A percentile compares a stretch with the other conserved stretches of the same genome.
These are phyloP conservation scores for Pangasius larnaudii DNA, from an alignment of 2,797 vertebrate genomes.

Conservation along the genomic window DNA sequence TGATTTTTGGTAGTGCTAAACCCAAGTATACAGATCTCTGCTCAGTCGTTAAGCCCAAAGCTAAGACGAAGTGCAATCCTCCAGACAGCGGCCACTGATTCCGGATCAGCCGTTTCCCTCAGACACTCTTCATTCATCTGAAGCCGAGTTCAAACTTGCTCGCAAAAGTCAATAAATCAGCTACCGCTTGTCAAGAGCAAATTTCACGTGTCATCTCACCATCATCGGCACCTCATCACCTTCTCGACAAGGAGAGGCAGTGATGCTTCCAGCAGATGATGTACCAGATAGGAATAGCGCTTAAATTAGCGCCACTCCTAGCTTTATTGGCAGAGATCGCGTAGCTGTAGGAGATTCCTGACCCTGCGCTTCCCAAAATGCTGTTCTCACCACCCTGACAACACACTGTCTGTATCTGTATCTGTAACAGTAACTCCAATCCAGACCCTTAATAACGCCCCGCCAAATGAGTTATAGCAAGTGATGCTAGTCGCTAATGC, in stretches of 20 bases:
- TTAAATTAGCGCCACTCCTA: slow-evolving; percentile 16
- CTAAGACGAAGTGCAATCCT: not conserved
- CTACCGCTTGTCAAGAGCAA: slow-evolving; percentile 35
- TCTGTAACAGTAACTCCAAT: not conserved
- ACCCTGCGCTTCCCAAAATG: not conserved
- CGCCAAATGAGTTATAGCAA: not conserved
- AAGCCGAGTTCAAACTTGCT: slow-evolving; percentile 41
- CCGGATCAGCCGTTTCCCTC: not conserved
- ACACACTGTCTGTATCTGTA: not conserved
- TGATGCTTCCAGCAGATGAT: slow-evolving; percentile 27
- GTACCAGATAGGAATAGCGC: slow-evolving; percentile 8
- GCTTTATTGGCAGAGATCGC: slow-evolving; percentile 15
- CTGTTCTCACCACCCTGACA: not conserved
- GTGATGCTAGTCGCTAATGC: not conserved
- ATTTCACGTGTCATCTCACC: slow-evolving; percentile 44
- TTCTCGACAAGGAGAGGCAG: not conserved
- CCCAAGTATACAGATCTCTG: slow-evolving; percentile 5
- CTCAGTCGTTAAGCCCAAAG: not conserved
- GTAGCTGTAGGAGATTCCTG: slow-evolving; percentile 26
- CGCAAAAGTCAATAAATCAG: slow-evolving; percentile 43
- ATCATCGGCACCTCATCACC: slow-evolving; percentile 36
- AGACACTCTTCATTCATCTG: not conserved
- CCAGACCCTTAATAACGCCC: not conserved
- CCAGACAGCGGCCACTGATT: not conserved
- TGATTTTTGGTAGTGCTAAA: not conserved